Base-by-base conservation (phyloP, 2,113 vertebrate genomes). In the Ceratotherium simum region DNA sequence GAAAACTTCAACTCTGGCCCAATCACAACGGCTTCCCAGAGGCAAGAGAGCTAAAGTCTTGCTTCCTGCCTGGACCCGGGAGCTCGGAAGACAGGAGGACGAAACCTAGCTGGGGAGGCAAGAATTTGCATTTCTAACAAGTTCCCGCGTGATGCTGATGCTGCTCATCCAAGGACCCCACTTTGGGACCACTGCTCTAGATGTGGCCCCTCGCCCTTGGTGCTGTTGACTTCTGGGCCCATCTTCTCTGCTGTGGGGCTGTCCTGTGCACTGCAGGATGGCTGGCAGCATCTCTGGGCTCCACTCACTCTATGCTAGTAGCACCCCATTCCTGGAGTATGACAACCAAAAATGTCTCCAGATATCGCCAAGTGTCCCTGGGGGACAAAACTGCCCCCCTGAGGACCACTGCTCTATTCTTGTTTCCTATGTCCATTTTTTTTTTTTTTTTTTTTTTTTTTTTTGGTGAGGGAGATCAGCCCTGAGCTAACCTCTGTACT, bases 131-230 rank as follows among this genome's bases (percentile, higher is more conserved):
- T 70, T 48, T 70, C 21, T 17, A 33, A 21, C 0, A 17, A 23
- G 33, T 78, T 88, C 70, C 70, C 23, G 2, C 23, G 54, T 64
- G 39, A 39, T 2, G 23, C 65, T 21, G 39, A 39, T 27, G 48
- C 6, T 48, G 33, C 20, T 51, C 1, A 0, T 42, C 16, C 1
- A 0, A 64, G 56, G 73, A 31, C 82, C 76, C 48, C 23, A 6
- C 25, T 80, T n/a, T 7, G 90, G 46, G 72, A 72, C 29, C 29
- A 4, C 14, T 31, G 54, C 65, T 67, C 25, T 23, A 42, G n/a
- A 18, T 33, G 23, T 27, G 4, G 23, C 75, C 33, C 42, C 58
- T 14, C 48, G 25, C 0, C 25, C n/a, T 69, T 0, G 0, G 9
- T 3, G 1, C 62, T 20, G 0, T 0, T 33, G 29, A 48, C 33